phyloP scores from a whole-genome alignment of 2,797 vertebrate genomes.

The Eulemur coronatus region DNA sequence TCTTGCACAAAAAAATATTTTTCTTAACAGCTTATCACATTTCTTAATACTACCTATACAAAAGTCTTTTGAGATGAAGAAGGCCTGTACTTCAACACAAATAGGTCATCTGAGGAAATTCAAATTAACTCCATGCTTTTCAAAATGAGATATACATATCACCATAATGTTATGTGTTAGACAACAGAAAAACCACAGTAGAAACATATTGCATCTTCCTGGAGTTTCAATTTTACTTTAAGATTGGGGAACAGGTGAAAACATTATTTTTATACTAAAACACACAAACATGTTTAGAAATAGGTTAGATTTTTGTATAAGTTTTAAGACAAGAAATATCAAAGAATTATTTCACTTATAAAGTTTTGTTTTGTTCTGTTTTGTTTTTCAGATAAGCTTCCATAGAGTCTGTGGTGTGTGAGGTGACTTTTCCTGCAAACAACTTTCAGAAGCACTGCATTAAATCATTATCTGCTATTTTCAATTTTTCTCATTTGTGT shows the following conservation, averaged over 20 bases:
- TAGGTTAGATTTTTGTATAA: background rate
- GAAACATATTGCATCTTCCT: background rate
- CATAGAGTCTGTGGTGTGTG: background rate
- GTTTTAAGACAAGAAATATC: background rate
- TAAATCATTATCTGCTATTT: background rate
- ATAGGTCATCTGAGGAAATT: background rate
- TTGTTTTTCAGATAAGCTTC: background rate
- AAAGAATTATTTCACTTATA: background rate
- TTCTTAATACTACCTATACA: background rate
- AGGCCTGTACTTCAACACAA: background rate
- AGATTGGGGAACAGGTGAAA: background rate
- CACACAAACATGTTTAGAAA: background rate
- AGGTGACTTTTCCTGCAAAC: background rate
- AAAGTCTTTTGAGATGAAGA: background rate
- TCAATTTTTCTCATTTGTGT: background rate
- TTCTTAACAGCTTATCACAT: background rate
- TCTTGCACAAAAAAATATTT: background rate
- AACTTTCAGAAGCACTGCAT: background rate
- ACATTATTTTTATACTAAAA: background rate
- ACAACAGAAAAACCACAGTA: background rate
- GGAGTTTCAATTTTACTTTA: background rate
- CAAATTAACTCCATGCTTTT: background rate
- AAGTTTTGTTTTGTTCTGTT: background rate
- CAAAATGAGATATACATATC: background rate
- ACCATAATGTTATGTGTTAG: background rate